phyloP scores from a whole-genome alignment of 2,797 vertebrate species.

The Botia kubotai region DNA sequence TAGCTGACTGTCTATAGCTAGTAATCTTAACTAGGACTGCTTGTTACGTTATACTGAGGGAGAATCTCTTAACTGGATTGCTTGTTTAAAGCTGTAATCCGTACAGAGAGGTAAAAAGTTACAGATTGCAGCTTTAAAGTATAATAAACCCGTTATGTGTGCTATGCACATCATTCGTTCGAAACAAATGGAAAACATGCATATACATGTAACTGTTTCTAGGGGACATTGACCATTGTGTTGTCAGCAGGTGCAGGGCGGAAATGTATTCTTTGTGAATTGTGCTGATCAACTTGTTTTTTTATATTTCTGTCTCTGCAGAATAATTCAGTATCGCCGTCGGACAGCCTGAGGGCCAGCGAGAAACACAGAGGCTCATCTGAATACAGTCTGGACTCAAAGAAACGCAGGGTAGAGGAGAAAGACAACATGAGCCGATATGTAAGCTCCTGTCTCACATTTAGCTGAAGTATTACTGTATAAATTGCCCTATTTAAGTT shows the following conservation, averaged over 20 bases:
- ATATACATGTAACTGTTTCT: constrained; percentile 9
- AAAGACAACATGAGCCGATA: constrained; percentile 95
- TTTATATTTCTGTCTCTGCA: constrained; percentile 59
- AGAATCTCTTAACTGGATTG: neutral
- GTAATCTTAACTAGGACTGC: constrained; percentile 2
- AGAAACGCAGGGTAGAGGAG: constrained; percentile 95
- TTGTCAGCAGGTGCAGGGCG: neutral
- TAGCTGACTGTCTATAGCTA: constrained; percentile 27
- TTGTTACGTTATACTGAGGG: neutral
- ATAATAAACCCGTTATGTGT: neutral
- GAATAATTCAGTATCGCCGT: constrained; percentile 95
- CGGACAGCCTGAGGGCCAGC: constrained; percentile 89
- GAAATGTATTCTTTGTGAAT: constrained; percentile 13
- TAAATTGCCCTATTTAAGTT: neutral
- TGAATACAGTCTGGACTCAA: constrained; percentile 89
- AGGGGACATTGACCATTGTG: neutral
- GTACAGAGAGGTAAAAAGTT: too few relatives aligned
- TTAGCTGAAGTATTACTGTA: neutral
- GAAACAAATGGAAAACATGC: neutral
- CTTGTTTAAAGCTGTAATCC: neutral
- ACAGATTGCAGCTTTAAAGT: too few relatives aligned
- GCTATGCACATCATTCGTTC: neutral
- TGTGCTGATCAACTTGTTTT: constrained; percentile 5
- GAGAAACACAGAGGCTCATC: constrained; percentile 93
- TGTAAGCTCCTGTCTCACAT: constrained; percentile 76